Evolutionary conservation across 2,888 invertebrate genomes (phyloP), one percentile per base, ranked within the genome.

Genomic region (Drosophila leonis): DNA sequence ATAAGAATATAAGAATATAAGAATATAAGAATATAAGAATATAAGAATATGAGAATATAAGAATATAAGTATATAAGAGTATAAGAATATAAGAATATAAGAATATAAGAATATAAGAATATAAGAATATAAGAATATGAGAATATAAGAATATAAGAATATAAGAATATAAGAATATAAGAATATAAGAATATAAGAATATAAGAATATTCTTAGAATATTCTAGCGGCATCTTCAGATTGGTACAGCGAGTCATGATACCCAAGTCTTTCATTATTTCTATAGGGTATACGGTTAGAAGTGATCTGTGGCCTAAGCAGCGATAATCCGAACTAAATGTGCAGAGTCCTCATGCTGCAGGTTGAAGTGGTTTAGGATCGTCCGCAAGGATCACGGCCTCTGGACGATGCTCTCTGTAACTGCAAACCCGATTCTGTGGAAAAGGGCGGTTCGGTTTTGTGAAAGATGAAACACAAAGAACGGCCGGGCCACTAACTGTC

Each of bases 401-500:
- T 48, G 52, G 31, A 31, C 31, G 31, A n/a, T 31, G 48, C 48
- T 49, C 24, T 44, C 59, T 59, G 52, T 64, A 80, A 69, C 73
- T 65, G 73, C 75, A 83, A 80, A 71, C 80, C 66, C 51, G 57
- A 67, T 91, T 91, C 91, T 81, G 46, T 72, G 75, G 83, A 91
- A 87, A 90, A 83, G 77, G 80, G 78, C 88, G 89, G 88, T 75
- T 72, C 41, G 27, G 46, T 51, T 56, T 48, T 72, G 35, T 82
- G 88, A 88, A 84, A 86, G 75, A 75, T 69, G 86, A 90, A 87
- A 81, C 87, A 87, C 81, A 89, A 85, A 88, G 78, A 71, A 72
- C 65, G 24, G 52, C 52, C 52, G 35, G 65, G 56, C 65, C 35
- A 64, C 24, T 4, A n/a, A 24, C 54, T 71, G 77, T 82, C 83